Conservation (phyloP, 2,888 invertebrate genomes). For the Maniola hyperantus region DNA sequence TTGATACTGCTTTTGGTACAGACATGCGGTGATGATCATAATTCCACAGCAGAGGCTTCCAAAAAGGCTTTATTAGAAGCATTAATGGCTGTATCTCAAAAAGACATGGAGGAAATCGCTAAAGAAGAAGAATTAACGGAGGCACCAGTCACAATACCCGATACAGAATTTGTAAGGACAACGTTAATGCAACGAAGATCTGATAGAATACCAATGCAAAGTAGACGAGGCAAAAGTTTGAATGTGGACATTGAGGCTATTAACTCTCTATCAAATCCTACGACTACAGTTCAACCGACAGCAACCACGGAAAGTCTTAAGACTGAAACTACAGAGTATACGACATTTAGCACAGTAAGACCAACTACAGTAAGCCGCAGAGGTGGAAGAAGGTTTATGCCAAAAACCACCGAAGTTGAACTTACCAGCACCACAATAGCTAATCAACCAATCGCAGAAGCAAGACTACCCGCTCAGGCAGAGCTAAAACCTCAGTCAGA, state of each 20-base stretch:
- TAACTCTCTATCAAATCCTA: conserved; percentile 68
- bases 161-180: conserved; percentile 52
- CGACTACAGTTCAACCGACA: conserved; percentile 51
- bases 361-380: conserved; percentile 60
- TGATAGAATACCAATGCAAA: conserved; percentile 45
- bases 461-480: conserved; percentile 59
- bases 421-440: conserved; percentile 50
- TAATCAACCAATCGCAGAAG: conserved; percentile 70
- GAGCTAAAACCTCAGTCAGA: conserved; percentile 84
- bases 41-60: conserved; percentile 87
- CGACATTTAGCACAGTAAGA: conserved; percentile 61
- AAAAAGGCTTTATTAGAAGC: conserved; percentile 87
- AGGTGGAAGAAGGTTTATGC: conserved; percentile 64
- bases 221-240: conserved; percentile 61
- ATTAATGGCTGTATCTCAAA: conserved; percentile 84
- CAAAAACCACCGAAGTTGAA: conserved; percentile 54
- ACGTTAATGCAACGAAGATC: conserved; percentile 56
- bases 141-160: conserved; percentile 50
- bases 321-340: conserved; percentile 53
- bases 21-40: conserved; percentile 88
- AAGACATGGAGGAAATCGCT: conserved; percentile 77
- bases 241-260: conserved; percentile 66
- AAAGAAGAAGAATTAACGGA: conserved; percentile 63
- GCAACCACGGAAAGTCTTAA: conserved; percentile 49
- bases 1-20: conserved; percentile 89